phyloP scores from a whole-genome alignment of 2,888 invertebrate genomes.

The Brachyopa scutellaris region DNA sequence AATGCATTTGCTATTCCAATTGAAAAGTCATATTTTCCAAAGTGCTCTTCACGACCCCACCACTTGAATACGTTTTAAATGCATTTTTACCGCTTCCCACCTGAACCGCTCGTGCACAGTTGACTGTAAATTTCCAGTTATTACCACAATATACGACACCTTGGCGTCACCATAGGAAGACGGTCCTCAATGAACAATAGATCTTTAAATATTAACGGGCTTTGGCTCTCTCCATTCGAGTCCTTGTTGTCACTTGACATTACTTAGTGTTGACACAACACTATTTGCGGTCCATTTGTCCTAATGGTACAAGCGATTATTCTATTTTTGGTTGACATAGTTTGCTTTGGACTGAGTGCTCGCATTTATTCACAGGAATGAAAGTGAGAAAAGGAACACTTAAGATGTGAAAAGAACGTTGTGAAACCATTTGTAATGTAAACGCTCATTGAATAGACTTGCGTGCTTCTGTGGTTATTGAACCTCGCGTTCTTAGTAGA shows the following conservation, averaged over 20 bases:
- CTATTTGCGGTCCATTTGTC: constrained; percentile 53
- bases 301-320: constrained; percentile 34
- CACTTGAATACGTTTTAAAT: background rate
- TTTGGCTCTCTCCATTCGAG: no score
- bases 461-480: constrained; percentile 40
- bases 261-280: constrained; percentile 39
- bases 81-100: background rate
- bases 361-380: background rate
- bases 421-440: background rate
- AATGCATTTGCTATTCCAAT: background rate
- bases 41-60: background rate
- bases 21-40: background rate
- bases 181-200: constrained; percentile 49
- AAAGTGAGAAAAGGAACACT: constrained; percentile 53
- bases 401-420: constrained; percentile 20
- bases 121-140: constrained; percentile 40
- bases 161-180: constrained; percentile 9
- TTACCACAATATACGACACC: constrained; percentile 53
- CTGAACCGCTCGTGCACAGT: constrained; percentile 5
- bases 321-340: constrained; percentile 69
- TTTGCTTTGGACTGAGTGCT: constrained; percentile 50
- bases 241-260: constrained; percentile 20
- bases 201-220: constrained; percentile 34
- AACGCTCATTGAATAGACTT: constrained; percentile 30
- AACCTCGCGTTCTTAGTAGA: constrained; percentile 34